Evolutionary conservation across 2,888 invertebrate species (phyloP).

Genomic region (Dryocosmus kuriphilus): DNA sequence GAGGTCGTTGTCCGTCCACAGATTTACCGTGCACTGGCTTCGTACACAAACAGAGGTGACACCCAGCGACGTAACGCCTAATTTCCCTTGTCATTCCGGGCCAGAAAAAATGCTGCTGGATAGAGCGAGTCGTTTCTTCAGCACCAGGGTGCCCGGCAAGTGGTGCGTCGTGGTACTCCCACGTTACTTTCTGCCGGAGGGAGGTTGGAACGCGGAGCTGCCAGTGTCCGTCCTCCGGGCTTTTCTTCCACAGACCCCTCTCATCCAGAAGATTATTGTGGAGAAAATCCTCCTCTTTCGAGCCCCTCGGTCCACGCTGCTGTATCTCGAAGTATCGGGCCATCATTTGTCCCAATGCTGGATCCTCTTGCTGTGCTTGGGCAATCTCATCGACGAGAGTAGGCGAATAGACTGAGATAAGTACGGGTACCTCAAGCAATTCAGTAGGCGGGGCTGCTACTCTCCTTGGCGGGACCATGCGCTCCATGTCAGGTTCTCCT

Average conservation of each 20-base stretch:
- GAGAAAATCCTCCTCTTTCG: background rate
- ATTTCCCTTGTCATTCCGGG: slow-evolving; percentile 39
- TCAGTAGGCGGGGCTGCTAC: too few relatives aligned
- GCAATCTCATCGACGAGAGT: background rate
- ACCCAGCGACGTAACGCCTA: slow-evolving; percentile 46
- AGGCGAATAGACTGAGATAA: background rate
- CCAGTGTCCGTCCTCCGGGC: background rate
- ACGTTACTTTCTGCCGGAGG: background rate
- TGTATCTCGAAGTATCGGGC: too few relatives aligned
- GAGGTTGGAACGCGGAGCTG: background rate
- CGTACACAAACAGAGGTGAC: too few relatives aligned
- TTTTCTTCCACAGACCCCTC: background rate
- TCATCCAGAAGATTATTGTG: too few relatives aligned
- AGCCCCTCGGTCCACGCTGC: background rate
- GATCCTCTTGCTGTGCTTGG: background rate
- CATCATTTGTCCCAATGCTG: background rate
- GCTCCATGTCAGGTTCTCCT: too few relatives aligned
- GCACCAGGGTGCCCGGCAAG: slow-evolving; percentile 56
- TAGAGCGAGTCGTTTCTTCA: slow-evolving; percentile 53
- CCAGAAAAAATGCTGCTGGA: slow-evolving; percentile 47
- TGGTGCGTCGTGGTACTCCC: slow-evolving; percentile 42
- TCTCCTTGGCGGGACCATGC: too few relatives aligned
- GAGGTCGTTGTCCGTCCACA: slow-evolving; percentile 21
- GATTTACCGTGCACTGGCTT: slow-evolving; percentile 8
- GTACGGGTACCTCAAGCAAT: background rate